These are phyloP conservation scores for Drosophila repleta DNA, from an alignment of 1,140 invertebrate genomes.

Conservation along the genomic window DNA sequence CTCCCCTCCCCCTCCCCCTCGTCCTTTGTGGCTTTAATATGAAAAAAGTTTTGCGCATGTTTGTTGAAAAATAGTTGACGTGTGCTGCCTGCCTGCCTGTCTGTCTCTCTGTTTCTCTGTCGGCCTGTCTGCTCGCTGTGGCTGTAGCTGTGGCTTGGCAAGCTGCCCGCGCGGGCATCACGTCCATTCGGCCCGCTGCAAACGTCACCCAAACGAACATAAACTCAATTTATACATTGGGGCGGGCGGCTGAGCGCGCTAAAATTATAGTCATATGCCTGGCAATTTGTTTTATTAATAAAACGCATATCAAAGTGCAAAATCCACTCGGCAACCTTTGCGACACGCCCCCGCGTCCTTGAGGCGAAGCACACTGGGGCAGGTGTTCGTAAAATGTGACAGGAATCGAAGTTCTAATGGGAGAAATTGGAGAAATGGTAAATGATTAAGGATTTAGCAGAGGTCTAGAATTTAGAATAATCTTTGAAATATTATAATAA, in stretches of 20 bases:
- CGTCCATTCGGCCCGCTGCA: background rate
- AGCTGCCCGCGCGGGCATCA: constrained; percentile 17
- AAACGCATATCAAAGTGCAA: constrained; percentile 55
- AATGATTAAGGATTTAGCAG: too few species aligned
- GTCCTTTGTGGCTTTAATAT: constrained; percentile 46
- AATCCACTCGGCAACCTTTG: constrained; percentile 39
- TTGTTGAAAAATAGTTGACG: constrained; percentile 57
- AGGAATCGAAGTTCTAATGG: too few species aligned
- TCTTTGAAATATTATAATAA: too few species aligned
- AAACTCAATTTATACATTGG: constrained; percentile 48
- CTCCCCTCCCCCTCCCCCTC: background rate
- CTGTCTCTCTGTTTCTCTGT: too few species aligned
- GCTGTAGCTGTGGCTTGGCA: constrained; percentile 39
- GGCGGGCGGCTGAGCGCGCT: background rate
- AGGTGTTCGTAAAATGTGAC: too few species aligned
- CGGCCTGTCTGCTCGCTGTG: constrained; percentile 10
- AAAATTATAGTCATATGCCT: constrained; percentile 40
- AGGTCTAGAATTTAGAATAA: too few species aligned
- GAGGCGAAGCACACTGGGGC: too few species aligned
- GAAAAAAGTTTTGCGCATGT: constrained; percentile 55
- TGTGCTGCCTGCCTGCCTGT: constrained; percentile 16
- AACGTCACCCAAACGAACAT: constrained; percentile 28
- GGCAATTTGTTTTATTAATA: constrained; percentile 57
- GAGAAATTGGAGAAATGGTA: too few species aligned
- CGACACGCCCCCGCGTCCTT: constrained; percentile 2